Conservation (phyloP, 2,888 invertebrate genomes). For the Nebria salina region DNA sequence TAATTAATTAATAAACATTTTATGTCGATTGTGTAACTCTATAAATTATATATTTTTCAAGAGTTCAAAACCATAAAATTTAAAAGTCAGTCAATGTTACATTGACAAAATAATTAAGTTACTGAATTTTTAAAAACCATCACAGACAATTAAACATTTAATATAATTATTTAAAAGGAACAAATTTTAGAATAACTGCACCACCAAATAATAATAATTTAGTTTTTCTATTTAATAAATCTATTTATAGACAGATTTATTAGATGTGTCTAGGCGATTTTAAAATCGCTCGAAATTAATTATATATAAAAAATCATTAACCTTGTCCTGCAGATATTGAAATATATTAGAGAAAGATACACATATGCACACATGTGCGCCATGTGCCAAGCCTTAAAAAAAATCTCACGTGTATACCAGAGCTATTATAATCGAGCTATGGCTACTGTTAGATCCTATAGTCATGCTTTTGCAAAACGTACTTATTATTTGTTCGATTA, state of each 20-base stretch:
- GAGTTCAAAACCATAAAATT: too few species aligned
- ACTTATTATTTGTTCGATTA: neutral
- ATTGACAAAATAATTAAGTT: too few species aligned
- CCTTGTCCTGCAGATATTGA: neutral
- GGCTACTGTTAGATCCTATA: neutral
- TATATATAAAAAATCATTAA: neutral
- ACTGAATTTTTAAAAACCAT: too few species aligned
- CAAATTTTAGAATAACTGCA: neutral
- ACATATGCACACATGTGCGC: neutral
- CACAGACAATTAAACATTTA: too few species aligned
- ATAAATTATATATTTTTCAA: too few species aligned
- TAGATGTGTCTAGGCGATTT: neutral
- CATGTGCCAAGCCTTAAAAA: neutral
- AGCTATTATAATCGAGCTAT: neutral
- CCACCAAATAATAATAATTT: neutral
- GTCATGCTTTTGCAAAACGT: neutral
- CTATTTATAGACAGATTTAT: neutral
- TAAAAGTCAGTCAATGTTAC: too few species aligned
- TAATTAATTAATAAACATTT: too few species aligned
- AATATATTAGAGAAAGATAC: neutral
- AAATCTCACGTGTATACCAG: neutral
- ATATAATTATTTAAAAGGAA: too few species aligned
- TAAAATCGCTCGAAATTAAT: neutral
- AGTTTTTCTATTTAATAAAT: neutral
- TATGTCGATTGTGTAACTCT: too few species aligned